Conservation (phyloP, 2,888 invertebrate genomes). For the Idaea straminata region DNA sequence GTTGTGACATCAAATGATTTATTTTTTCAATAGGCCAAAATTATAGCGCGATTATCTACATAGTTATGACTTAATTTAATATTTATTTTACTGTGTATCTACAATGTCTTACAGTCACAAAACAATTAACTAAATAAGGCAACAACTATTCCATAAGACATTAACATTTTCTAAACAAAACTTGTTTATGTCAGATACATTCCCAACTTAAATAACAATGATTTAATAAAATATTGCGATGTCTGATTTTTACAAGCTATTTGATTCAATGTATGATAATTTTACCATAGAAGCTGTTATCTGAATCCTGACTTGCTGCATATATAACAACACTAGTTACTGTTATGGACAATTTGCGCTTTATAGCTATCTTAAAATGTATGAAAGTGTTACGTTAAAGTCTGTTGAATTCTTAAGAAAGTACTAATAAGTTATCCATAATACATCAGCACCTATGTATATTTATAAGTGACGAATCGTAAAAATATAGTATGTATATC, state of each 20-base stretch:
- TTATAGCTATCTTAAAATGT: conserved; percentile 13
- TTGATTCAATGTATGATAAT: conserved; percentile 13
- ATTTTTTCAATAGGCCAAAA: conserved; percentile 78
- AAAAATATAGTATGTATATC: conserved; percentile 19
- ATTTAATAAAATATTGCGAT: conserved; percentile 30
- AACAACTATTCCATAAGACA: conserved; percentile 75
- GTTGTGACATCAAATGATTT: conserved; percentile 78
- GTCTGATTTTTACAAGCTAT: conserved; percentile 39
- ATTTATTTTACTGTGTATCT: conserved; percentile 71
- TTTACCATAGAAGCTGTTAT: background rate
- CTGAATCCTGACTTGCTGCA: conserved; percentile 20
- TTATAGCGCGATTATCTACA: conserved; percentile 78
- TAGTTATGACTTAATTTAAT: conserved; percentile 70
- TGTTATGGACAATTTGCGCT: conserved; percentile 7
- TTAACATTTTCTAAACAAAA: conserved; percentile 57
- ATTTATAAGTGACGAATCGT: conserved; percentile 20
- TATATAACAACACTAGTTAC: conserved; percentile 29
- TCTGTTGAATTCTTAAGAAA: conserved; percentile 18
- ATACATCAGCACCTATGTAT: conserved; percentile 14
- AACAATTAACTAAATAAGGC: conserved; percentile 80
- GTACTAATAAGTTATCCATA: conserved; percentile 9
- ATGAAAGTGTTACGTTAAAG: conserved; percentile 17
- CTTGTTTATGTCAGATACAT: conserved; percentile 12
- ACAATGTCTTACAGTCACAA: conserved; percentile 77
- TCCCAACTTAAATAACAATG: conserved; percentile 3